Conservation (phyloP, 2,888 invertebrate species). For the Subacronicta megacephala region DNA sequence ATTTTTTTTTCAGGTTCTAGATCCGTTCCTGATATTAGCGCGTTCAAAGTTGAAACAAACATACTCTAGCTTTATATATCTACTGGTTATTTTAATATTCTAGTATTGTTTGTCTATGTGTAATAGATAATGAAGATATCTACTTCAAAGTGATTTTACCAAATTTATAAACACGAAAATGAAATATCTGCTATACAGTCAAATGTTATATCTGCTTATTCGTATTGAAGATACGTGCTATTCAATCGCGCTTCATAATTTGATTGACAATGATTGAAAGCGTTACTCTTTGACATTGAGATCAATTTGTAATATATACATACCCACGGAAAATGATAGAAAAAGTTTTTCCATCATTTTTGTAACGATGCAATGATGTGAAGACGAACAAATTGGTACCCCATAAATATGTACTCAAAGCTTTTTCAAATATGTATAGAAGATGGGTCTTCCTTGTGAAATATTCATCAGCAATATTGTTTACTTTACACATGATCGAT, state of each 20-base stretch:
- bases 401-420: background rate
- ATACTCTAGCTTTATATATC: no score
- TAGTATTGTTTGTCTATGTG: no score
- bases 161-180: background rate
- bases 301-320: constrained; percentile 5
- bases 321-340: constrained; percentile 6
- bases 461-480: no score
- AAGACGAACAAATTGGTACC: constrained; percentile 1
- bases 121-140: background rate
- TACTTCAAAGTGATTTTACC: background rate
- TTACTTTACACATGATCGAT: no score
- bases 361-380: background rate
- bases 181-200: background rate
- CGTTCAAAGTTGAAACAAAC: no score
- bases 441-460: no score
- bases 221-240: background rate
- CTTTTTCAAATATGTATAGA: background rate
- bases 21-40: no score
- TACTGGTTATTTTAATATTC: background rate
- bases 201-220: background rate
- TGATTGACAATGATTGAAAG: constrained; percentile 22
- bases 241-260: constrained; percentile 6
- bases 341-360: background rate
- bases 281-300: constrained; percentile 4
- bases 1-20: no score